Percentiles rank a stretch among this genome's conserved stretches.
phyloP scores from a whole-genome alignment of 30 jellyfish, hydroid and myxozoan species.

The Sanderia malayensis region DNA sequence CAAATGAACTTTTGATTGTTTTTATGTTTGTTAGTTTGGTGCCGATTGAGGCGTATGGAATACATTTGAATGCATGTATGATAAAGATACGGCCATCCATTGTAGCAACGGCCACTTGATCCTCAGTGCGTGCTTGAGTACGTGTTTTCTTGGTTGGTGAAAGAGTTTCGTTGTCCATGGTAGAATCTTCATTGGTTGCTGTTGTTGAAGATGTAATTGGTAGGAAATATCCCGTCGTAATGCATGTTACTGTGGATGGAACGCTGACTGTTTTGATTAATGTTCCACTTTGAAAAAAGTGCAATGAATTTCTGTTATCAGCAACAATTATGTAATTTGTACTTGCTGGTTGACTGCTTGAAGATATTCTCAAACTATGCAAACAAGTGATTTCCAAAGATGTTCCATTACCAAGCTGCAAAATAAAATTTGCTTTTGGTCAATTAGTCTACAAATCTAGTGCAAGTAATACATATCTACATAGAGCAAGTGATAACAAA shows the following conservation, averaged over 20 bases:
- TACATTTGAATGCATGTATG: constrained; percentile 37
- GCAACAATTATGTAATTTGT: constrained; percentile 60
- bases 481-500: no score
- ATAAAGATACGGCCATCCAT: constrained; percentile 67
- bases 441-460: no score
- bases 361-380: constrained; percentile 33
- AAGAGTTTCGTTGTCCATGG: constrained; percentile 25
- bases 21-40: constrained; percentile 55
- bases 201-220: constrained; percentile 33
- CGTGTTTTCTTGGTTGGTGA: constrained; percentile 53
- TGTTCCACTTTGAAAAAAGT: constrained; percentile 71
- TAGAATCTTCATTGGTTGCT: constrained; percentile 42
- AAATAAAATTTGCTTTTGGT: no score
- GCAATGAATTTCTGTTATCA: constrained; percentile 60
- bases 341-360: constrained; percentile 53
- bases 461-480: no score
- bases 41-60: constrained; percentile 62
- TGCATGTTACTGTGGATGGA: constrained; percentile 71
- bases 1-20: constrained; percentile 59
- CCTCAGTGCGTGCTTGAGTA: constrained; percentile 46
- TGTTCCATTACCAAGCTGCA: not conserved
- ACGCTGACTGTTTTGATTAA: constrained; percentile 54
- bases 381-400: constrained; percentile 43
- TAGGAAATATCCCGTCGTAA: constrained; percentile 78
- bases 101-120: constrained; percentile 84